phyloP scores from a whole-genome alignment of 2,888 invertebrate species.

The Agonopterix arenella region DNA sequence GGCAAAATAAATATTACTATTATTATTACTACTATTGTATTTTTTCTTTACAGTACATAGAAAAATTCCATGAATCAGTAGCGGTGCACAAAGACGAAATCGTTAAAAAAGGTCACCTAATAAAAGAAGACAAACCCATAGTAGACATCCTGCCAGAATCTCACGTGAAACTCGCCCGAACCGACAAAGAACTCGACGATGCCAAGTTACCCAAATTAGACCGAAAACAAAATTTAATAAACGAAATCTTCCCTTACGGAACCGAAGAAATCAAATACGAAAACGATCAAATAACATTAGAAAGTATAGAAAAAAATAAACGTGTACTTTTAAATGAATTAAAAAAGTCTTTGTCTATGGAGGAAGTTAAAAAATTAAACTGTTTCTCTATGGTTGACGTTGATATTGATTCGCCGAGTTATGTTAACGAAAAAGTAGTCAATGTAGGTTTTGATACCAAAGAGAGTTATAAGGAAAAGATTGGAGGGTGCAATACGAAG shows the following conservation, averaged over 20 bases:
- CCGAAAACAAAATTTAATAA: constrained; percentile 1
- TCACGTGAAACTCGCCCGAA: constrained; percentile 1
- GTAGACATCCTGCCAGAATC: constrained; percentile 41
- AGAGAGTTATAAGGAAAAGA: constrained; percentile 41
- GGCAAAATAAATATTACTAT: no score
- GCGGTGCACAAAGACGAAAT: constrained; percentile 44
- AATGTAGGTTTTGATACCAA: constrained; percentile 58
- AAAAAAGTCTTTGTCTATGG: constrained; percentile 29
- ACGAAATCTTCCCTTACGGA: constrained; percentile 50
- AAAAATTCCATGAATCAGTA: constrained; percentile 50
- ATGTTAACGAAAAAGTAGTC: constrained; percentile 47
- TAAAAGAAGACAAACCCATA: constrained; percentile 33
- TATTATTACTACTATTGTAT: no score
- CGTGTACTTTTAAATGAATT: constrained; percentile 38
- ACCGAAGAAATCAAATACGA: constrained; percentile 22
- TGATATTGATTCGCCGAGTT: constrained; percentile 47
- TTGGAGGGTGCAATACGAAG: constrained; percentile 19
- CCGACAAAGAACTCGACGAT: constrained; percentile 4
- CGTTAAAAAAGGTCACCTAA: constrained; percentile 35
- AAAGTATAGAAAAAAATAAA: constrained; percentile 59
- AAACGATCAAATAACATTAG: constrained; percentile 45
- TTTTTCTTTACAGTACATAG: constrained; percentile 51
- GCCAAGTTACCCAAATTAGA: constrained; percentile 3
- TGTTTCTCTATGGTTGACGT: constrained; percentile 71
- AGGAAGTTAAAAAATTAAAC: constrained; percentile 44